Conservation (phyloP, 1,140 invertebrate species). For the Riptortus pedestris region DNA sequence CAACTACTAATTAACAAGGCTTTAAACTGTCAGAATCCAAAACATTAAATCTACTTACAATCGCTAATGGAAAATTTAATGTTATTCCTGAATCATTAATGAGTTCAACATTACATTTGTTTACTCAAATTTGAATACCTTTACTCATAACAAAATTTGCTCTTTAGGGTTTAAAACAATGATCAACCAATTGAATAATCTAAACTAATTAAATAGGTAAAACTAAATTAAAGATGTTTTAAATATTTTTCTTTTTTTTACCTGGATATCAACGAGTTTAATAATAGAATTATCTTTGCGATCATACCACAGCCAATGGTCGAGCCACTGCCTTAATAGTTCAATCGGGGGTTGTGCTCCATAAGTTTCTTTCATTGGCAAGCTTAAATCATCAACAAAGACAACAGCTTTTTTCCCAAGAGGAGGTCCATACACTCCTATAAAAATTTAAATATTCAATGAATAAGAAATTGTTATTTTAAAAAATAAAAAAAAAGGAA, state of each 20-base stretch:
- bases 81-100: too few species aligned
- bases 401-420: constrained; percentile 82
- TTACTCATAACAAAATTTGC: too few species aligned
- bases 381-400: constrained; percentile 90
- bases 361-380: constrained; percentile 77
- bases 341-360: constrained; percentile 89
- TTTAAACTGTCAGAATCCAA: too few species aligned
- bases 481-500: too few species aligned
- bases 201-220: neutral
- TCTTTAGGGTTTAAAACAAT: neutral
- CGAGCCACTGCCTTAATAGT: constrained; percentile 76
- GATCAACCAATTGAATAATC: neutral
- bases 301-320: constrained; percentile 87
- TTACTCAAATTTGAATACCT: too few species aligned
- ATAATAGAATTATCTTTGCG: constrained; percentile 74
- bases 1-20: too few species aligned
- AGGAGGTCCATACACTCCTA: constrained; percentile 76
- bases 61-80: too few species aligned
- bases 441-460: too few species aligned
- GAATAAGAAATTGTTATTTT: too few species aligned
- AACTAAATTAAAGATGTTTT: neutral
- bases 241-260: constrained; percentile 36
- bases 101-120: too few species aligned
- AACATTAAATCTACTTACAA: too few species aligned
- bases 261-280: constrained; percentile 80